Base-by-base conservation (phyloP, 2,113 vertebrate species). In the Synodontis membranacea region DNA sequence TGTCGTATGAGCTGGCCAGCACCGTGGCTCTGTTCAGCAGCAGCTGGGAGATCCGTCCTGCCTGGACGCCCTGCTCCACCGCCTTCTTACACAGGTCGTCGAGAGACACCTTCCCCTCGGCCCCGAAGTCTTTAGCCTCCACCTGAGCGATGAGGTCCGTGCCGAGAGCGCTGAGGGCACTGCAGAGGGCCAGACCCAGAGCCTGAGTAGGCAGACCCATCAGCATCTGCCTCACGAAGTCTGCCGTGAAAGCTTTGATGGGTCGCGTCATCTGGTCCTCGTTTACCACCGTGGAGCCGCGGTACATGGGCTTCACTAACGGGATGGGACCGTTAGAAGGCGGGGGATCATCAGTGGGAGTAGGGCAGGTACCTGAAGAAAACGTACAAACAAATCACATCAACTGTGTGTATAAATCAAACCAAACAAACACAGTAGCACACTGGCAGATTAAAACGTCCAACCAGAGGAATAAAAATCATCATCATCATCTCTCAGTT, bases 191-290 rank as follows among this genome's bases (percentile, higher is more conserved):
- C 62, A 99, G 94, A 0, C 97, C 96, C 0, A 99, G 91, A 25
- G 97, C 96, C 88, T 99, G 97, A 84, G 97, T 97, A 2, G 98
- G 97, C 54, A 99, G 95, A n/a, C 98, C 98, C 91, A 99, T 96
- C 74, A 99, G 94, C 91, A 99, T 97, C 91, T 99, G 97, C 11
- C 97, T 94, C 72, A 99, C 97, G 88, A 99, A 99, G 90, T 99
- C 97, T 0, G 98, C 98, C 2, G 97, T 99, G 91, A 99, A 99
- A 58, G 96, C 96, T 90, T 98, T 99, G 91, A 99, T 98, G 44
- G 98, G 98, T 54, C 97, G 96, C 37, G 95, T 97, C 97, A 99
- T 98, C 94, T 99, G 97, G 56, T 99, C 98, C 93, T 99, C 98
- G 81, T 96, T 98, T 68, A 98, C 96, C 78, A 98, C 96, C 2